phyloP scores from a whole-genome alignment of 2,797 vertebrate species.

The Mycteria americana region DNA sequence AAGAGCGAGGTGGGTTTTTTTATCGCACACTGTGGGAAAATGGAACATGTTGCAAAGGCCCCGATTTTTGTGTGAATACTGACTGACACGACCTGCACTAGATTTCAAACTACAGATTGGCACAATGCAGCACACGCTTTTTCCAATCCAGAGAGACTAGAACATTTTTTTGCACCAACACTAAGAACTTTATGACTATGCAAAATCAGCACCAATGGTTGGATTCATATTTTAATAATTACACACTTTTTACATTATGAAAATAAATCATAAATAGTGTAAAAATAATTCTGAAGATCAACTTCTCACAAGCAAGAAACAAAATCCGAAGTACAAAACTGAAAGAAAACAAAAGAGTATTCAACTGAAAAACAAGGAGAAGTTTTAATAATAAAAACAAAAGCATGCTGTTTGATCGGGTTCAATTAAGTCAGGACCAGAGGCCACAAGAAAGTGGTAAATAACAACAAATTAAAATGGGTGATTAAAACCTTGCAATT shows the following conservation, averaged over 20 bases:
- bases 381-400: slow-evolving; percentile 66
- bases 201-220: slow-evolving; percentile 61
- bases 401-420: slow-evolving; percentile 54
- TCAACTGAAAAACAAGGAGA: slow-evolving; percentile 68
- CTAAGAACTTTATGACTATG: slow-evolving; percentile 65
- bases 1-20: neutral
- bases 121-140: neutral
- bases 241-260: slow-evolving; percentile 85
- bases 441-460: slow-evolving; percentile 68
- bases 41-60: neutral
- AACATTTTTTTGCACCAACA: slow-evolving; percentile 2
- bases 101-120: neutral
- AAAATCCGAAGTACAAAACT: slow-evolving; percentile 73
- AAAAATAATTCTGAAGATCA: slow-evolving; percentile 87
- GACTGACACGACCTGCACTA: neutral
- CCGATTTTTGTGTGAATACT: neutral
- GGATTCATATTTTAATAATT: slow-evolving; percentile 82
- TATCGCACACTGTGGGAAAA: neutral
- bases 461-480: slow-evolving; percentile 58
- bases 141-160: neutral
- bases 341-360: slow-evolving; percentile 71
- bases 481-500: slow-evolving; percentile 59
- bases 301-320: slow-evolving; percentile 81
- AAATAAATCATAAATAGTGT: slow-evolving; percentile 88
- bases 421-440: slow-evolving; percentile 58